phyloP scores from a whole-genome alignment of 2,888 invertebrate genomes.

The Hetaerina titia region DNA sequence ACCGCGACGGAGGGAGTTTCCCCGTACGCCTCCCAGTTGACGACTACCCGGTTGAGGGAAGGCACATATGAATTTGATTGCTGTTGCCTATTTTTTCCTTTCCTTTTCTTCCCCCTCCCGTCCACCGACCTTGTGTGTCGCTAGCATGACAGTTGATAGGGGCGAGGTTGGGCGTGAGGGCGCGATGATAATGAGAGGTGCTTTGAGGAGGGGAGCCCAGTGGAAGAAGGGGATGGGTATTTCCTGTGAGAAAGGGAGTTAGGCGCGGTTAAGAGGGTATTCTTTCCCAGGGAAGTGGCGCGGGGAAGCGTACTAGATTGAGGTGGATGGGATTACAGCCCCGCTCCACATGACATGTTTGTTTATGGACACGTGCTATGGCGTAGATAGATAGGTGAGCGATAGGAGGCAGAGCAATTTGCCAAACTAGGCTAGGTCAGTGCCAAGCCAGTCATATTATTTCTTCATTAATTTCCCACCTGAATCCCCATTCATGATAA shows the following conservation, averaged over 20 bases:
- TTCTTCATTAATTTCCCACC: no score
- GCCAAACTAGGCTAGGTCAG: no score
- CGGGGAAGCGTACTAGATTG: not conserved
- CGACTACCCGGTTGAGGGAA: not conserved
- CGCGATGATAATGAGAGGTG: slow-evolving; percentile 46
- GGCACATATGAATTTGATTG: no score
- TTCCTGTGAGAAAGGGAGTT: not conserved
- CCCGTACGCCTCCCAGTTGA: not conserved
- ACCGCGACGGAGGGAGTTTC: not conserved
- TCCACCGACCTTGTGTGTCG: not conserved
- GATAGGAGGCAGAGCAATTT: no score
- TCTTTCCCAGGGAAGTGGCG: not conserved
- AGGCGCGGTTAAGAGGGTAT: not conserved
- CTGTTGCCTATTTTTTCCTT: not conserved
- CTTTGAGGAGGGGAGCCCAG: not conserved
- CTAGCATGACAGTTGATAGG: slow-evolving; percentile 39
- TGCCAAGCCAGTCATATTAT: no score
- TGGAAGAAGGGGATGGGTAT: not conserved
- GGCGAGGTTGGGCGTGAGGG: slow-evolving; percentile 49
- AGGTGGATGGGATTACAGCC: not conserved
- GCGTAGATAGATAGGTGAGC: no score
- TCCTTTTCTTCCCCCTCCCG: not conserved
- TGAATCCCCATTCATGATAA: no score
- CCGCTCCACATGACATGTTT: no score
- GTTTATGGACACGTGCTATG: no score